phyloP scores from a whole-genome alignment of 2,113 vertebrate genomes.

The Limanda limanda region DNA sequence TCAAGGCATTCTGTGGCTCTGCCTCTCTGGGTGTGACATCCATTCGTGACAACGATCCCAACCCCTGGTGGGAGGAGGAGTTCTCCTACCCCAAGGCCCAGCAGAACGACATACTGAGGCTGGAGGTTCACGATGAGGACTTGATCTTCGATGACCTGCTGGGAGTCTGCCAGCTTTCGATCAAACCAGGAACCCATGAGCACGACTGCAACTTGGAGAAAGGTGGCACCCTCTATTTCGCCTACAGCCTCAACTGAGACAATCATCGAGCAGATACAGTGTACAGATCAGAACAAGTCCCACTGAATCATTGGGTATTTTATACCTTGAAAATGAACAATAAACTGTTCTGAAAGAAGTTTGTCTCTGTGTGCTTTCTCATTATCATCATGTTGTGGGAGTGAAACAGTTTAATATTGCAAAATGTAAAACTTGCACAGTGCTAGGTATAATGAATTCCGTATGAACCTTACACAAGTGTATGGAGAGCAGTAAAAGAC shows the following conservation, averaged over 20 bases:
- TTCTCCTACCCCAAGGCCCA: conserved; percentile 38
- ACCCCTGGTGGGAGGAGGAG: conserved; percentile 67
- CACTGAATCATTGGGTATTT: background rate
- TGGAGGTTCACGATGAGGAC: conserved; percentile 50
- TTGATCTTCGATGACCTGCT: conserved; percentile 30
- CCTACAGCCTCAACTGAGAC: conserved; percentile 39
- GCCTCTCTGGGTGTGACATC: conserved; percentile 34
- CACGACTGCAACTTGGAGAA: conserved; percentile 48
- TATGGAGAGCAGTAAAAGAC: too few relatives aligned
- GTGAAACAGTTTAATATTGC: too few relatives aligned
- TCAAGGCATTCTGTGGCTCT: conserved; percentile 36
- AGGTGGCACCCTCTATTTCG: conserved; percentile 45
- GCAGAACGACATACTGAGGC: conserved; percentile 30
- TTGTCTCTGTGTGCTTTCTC: background rate
- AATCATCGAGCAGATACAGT: background rate
- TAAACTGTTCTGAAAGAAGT: background rate
- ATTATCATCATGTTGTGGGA: too few relatives aligned
- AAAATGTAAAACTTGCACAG: too few relatives aligned
- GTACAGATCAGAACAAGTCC: background rate
- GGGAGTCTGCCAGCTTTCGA: conserved; percentile 43
- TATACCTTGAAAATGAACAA: background rate
- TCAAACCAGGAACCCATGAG: conserved; percentile 31
- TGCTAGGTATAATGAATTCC: too few relatives aligned
- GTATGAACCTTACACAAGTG: too few relatives aligned
- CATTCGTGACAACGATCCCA: background rate